Percentiles rank a stretch among this genome's conserved stretches.
phyloP scores from a whole-genome alignment of 2,113 vertebrate species.

The Bujurquina vittata region DNA sequence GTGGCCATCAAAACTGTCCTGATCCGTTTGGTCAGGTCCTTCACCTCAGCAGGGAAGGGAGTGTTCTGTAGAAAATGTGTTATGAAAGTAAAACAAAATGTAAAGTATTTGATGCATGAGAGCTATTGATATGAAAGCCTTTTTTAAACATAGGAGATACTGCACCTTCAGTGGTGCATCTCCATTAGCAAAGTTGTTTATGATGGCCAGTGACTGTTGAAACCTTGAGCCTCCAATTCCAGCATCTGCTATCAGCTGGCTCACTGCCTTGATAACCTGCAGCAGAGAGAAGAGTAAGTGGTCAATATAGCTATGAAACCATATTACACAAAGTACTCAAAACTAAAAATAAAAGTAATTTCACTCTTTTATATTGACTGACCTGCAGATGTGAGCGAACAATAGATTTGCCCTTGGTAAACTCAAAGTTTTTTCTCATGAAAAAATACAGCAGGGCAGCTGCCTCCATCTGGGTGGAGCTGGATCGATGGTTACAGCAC shows the following conservation, averaged over 20 bases:
- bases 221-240: constrained; percentile 97
- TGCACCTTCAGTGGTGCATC: constrained; percentile 93
- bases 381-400: constrained; percentile 98
- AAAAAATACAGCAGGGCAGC: constrained; percentile 96
- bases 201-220: constrained; percentile 96
- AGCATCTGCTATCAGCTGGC: constrained; percentile 95
- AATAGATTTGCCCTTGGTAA: constrained; percentile 95
- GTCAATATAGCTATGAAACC: not conserved
- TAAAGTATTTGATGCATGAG: not conserved
- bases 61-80: constrained; percentile 82
- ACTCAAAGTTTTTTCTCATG: constrained; percentile 99
- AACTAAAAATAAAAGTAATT: not conserved
- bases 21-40: constrained; percentile 97
- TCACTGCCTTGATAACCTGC: constrained; percentile 97
- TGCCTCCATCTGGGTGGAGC: constrained; percentile 93
- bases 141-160: not conserved
- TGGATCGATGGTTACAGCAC: constrained; percentile 96
- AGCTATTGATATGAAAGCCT: not conserved
- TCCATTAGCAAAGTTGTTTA: constrained; percentile 98
- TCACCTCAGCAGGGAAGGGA: constrained; percentile 95
- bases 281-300: not conserved
- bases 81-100: not conserved
- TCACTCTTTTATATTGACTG: constrained; percentile 26
- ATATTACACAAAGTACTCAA: not conserved
- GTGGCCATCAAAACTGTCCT: constrained; percentile 98